Conservation (phyloP, 2,797 vertebrate species). For the Cirrhinus mrigala region DNA sequence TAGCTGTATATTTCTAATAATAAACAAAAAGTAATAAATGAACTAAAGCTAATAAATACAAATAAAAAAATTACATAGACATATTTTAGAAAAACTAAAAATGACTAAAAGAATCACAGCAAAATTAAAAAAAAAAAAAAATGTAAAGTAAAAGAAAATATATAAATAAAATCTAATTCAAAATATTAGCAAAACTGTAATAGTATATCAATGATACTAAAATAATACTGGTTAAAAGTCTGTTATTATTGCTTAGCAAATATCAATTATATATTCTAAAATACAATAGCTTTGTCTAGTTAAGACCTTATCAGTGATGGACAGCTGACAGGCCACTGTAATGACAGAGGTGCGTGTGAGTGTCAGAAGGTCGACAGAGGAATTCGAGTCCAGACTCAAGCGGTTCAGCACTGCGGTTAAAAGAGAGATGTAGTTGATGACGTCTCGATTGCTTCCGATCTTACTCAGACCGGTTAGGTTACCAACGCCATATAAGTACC, state of each 20-base stretch:
- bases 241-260: background rate
- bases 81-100: background rate
- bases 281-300: background rate
- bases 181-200: background rate
- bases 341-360: conserved; percentile 74
- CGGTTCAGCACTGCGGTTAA: conserved; percentile 76
- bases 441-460: conserved; percentile 74
- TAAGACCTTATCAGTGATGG: conserved; percentile 71
- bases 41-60: background rate
- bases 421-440: conserved; percentile 77
- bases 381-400: conserved; percentile 69
- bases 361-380: conserved; percentile 64
- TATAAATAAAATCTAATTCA: background rate
- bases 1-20: no score
- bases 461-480: conserved; percentile 77
- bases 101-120: background rate
- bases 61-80: background rate
- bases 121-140: background rate
- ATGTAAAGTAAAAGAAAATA: no score
- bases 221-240: background rate
- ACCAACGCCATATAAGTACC: conserved; percentile 74
- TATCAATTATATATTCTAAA: background rate
- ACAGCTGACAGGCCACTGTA: conserved; percentile 68
- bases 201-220: background rate
- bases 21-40: no score